These are phyloP conservation scores for Tursiops truncatus DNA, from an alignment of 2,113 vertebrate genomes.

Conservation along the genomic window DNA sequence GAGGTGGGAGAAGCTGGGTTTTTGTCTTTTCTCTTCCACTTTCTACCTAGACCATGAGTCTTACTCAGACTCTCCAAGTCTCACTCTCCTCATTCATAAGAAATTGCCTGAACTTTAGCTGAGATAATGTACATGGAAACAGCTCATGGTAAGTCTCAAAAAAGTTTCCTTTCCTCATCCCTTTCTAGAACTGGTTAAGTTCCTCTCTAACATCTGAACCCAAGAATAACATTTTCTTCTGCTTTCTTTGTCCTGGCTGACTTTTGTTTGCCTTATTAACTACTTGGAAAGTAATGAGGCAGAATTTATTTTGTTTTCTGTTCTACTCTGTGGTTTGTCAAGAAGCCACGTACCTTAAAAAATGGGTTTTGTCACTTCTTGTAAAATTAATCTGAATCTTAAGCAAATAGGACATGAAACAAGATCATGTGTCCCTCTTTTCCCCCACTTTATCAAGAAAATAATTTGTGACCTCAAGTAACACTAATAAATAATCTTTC, in stretches of 20 bases:
- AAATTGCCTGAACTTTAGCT: not conserved
- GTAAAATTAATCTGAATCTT: not conserved
- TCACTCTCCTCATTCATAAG: not conserved
- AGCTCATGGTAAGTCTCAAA: not conserved
- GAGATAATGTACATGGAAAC: not conserved
- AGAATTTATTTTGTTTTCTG: slow-evolving; percentile 39
- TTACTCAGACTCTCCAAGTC: not conserved
- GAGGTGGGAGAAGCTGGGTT: not conserved
- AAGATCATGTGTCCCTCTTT: not conserved
- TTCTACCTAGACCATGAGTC: not conserved
- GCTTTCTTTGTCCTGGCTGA: not conserved
- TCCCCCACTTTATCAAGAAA: not conserved
- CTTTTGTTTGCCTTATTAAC: not conserved
- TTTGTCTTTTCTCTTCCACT: not conserved
- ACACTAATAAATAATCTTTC: slow-evolving; percentile 19
- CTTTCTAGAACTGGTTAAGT: not conserved
- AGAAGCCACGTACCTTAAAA: slow-evolving; percentile 25
- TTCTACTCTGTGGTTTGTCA: slow-evolving; percentile 42
- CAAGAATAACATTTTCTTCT: slow-evolving; percentile 23
- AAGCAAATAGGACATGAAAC: slow-evolving; percentile 44
- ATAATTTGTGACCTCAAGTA: not conserved
- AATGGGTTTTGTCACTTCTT: slow-evolving; percentile 26
- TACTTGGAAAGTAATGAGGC: not conserved
- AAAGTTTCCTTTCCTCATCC: not conserved
- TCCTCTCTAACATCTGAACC: not conserved